Evolutionary conservation across 2,888 invertebrate species (phyloP), one percentile per base, ranked within the genome.

Genomic region (Archaeoteleia sp.): DNA sequence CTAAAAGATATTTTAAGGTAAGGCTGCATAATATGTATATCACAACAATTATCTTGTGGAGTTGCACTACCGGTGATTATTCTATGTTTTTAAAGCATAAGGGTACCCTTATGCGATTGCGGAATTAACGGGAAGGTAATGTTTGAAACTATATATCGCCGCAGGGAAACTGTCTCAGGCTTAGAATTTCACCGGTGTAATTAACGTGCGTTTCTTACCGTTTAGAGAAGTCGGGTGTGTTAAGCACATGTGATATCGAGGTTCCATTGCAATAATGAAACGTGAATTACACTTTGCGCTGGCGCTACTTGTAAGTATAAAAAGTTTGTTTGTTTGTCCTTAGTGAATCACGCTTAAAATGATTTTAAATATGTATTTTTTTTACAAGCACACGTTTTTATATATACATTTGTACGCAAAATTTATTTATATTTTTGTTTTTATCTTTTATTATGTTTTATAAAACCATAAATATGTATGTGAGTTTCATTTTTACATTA

Each of bases 91-190:
- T 23, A 32, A 34, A 23, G 7, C 20, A 67, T 67, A 51, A 46
- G 61, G 67, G 67, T 61, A 67, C 67, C 67, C 61, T 45, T 51
- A 67, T 67, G 30, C 8, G 60, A 67, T 67, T 61, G 32, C 23
- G 25, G 30, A 34, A 55, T 54, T 37, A 48, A 55, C 37, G 55
- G 55, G 43, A 60, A 55, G 60, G 60, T 42, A 51, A 55, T 45
- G 40, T 43, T 55, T 42, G 34, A 51, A 45, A 61, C 27, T 67
- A 67, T 67, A 67, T 67, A 67, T 61, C 54, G 49, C 61, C 40
- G 37, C 45, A 15, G 40, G 45, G 39, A 39, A 49, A 60, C 42
- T 45, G 45, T 30, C 54, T 35, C 32, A 9, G 7, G 43, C 43
- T 60, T 37, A 60, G 48, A 66, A 53, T 53, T 58, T 49, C 40